These are phyloP conservation scores for Sarcophilus harrisii DNA, from an alignment of 2,797 vertebrate species.

Conservation along the genomic window DNA sequence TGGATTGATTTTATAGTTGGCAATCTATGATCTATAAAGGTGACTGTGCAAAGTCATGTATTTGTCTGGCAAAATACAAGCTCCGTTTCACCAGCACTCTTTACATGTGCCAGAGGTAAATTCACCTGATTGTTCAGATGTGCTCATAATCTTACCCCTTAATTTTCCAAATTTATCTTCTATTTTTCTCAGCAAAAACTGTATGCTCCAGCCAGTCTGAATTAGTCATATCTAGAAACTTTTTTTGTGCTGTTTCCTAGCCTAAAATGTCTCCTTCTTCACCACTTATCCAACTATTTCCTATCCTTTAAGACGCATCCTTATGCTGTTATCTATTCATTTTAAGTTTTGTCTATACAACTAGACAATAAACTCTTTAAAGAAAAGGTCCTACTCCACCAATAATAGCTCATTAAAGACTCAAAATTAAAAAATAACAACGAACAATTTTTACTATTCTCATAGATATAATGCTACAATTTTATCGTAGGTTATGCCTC, in stretches of 20 bases:
- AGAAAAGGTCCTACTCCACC: not conserved
- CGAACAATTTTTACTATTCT: not conserved
- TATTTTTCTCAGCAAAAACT: not conserved
- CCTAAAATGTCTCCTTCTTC: not conserved
- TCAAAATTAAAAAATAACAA: conserved; percentile 25
- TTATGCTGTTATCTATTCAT: not conserved
- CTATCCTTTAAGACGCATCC: not conserved
- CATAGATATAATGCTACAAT: not conserved
- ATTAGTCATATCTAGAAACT: not conserved
- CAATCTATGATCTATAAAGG: not conserved
- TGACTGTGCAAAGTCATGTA: not conserved
- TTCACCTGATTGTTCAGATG: not conserved
- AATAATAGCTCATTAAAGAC: not conserved
- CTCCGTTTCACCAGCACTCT: not conserved
- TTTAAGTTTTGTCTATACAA: not conserved
- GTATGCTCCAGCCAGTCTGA: not conserved
- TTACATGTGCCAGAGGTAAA: not conserved
- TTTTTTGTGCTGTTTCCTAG: not conserved
- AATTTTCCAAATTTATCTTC: not conserved
- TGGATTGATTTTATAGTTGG: not conserved
- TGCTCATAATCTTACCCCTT: not conserved
- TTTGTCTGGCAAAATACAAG: not conserved
- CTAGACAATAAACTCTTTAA: not conserved
- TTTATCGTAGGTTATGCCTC: not conserved
- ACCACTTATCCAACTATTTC: not conserved